Evolutionary conservation across 2,888 invertebrate species (phyloP), one percentile per base, ranked within the genome.

Genomic region (Tenodera sinensis): DNA sequence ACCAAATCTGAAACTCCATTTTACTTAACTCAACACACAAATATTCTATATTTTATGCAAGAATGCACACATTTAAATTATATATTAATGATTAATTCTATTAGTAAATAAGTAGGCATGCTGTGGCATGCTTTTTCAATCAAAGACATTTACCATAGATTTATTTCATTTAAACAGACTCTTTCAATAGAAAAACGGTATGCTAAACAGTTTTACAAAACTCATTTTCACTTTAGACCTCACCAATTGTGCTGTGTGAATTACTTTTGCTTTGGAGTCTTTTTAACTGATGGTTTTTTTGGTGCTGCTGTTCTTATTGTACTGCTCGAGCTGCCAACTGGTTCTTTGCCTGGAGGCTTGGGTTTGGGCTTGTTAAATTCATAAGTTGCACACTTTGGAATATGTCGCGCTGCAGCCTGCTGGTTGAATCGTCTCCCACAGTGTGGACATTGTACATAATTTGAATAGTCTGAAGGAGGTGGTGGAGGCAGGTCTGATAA

Each of bases 381-480:
- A 94, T 96, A 97, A 92, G 94, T 96, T 92, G 97, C 96, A 94
- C 99, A 99, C 94, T 97, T 97, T 87, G 99, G 98, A 91, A 99
- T 98, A 94, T 99, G 98, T 47, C 98, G 94, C 91, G 97, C 97
- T 2, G 98, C 99, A 0, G 97, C 98, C 0, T 94, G 93, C 92
- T 96, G 95, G 94, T 97, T 98, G 94, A 99, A 99, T 92, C 96
- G 96, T 0, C 98, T 95, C 42, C 94, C 94, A 93, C 98, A 99
- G 93, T 98, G 97, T 0, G 98, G 98, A 92, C 98, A 99, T 92
- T 96, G 96, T 28, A 98, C 95, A 93, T 98, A 98, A 94, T 98
- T 98, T 0, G 97, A 97, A 92, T 97, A 98, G 92, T 97, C 97
- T 0, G 97, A 96, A 0, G 97, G 97, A 2, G 98, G 98, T 0